phyloP scores from a whole-genome alignment of 1,140 invertebrate genomes.

The Bombus vancouverensis region DNA sequence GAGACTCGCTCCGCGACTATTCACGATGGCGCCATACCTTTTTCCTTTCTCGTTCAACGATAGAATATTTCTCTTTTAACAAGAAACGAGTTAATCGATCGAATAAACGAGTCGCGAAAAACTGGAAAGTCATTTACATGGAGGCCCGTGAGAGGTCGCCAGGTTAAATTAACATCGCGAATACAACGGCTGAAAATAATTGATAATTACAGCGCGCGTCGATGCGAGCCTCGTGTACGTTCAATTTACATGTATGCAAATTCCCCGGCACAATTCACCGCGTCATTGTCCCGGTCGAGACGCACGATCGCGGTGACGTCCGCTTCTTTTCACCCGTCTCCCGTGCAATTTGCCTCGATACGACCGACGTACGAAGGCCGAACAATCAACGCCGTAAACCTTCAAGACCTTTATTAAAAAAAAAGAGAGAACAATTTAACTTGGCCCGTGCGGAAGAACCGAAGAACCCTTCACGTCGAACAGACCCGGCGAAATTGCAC shows the following conservation, averaged over 20 bases:
- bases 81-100: background rate
- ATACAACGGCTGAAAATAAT: slow-evolving; percentile 40
- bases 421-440: background rate
- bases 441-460: background rate
- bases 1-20: too few species aligned
- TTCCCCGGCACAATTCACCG: background rate
- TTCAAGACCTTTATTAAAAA: background rate
- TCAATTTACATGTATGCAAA: slow-evolving; percentile 29
- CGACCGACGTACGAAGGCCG: too few species aligned
- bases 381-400: background rate
- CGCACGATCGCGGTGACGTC: slow-evolving; percentile 1
- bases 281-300: slow-evolving; percentile 16
- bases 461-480: background rate
- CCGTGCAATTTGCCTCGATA: slow-evolving; percentile 10
- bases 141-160: background rate
- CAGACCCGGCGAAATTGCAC: background rate
- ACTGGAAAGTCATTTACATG: background rate
- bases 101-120: background rate
- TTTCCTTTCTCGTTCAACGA: background rate
- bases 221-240: background rate
- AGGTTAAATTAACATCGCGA: slow-evolving; percentile 34
- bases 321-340: background rate
- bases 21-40: background rate
- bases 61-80: background rate
- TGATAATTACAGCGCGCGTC: slow-evolving; percentile 30